Conservation (phyloP, 2,797 vertebrate genomes). For the Lagorchestes hirsutus region DNA sequence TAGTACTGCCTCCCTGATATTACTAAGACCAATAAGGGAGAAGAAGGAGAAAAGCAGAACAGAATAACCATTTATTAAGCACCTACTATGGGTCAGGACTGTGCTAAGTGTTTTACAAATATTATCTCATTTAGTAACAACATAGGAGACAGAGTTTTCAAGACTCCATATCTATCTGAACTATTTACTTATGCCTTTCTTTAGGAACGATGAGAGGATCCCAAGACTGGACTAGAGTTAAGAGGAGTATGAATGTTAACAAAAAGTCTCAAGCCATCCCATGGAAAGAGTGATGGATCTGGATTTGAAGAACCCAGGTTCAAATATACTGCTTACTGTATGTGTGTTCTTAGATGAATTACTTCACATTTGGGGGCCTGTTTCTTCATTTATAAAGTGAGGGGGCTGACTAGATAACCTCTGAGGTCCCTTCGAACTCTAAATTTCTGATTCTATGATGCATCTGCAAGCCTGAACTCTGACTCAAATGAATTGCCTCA, state of each 20-base stretch:
- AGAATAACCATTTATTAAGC: neutral
- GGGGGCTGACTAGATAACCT: neutral
- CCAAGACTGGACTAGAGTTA: neutral
- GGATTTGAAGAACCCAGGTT: neutral
- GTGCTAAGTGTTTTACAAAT: neutral
- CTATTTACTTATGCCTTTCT: neutral
- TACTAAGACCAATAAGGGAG: neutral
- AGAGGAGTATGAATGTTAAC: neutral
- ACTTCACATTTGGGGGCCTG: neutral
- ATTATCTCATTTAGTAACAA: neutral
- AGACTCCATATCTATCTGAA: neutral
- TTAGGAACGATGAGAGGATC: neutral
- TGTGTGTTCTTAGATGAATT: neutral
- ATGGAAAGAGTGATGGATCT: neutral
- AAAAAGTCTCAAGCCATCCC: neutral
- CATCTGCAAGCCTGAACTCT: neutral
- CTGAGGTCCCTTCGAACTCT: neutral
- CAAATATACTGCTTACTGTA: neutral
- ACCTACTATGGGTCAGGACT: neutral
- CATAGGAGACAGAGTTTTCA: neutral
- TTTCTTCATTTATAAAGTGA: neutral
- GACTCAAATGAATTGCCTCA: neutral
- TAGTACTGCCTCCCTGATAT: neutral
- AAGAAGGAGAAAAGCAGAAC: neutral
- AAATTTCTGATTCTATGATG: neutral